phyloP scores from a whole-genome alignment of 2,113 vertebrate species.

The Phrynosoma platyrhinos region DNA sequence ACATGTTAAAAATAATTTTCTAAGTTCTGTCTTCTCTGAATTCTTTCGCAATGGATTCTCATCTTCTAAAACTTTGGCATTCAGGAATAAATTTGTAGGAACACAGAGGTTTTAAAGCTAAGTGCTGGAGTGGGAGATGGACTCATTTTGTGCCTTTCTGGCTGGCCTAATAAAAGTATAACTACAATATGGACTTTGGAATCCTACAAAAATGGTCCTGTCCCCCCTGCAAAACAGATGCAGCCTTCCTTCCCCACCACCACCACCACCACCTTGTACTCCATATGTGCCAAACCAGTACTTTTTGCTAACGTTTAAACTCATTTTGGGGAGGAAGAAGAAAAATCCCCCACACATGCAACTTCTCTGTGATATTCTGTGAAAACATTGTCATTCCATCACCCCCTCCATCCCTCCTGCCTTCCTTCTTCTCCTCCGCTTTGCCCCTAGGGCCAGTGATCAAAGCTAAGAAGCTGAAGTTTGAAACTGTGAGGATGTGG shows the following conservation, averaged over 20 bases:
- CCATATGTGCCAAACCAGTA: conserved; percentile 44
- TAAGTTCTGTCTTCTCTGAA: too few species aligned
- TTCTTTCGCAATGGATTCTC: neutral
- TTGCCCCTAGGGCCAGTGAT: neutral
- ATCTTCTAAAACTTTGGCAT: neutral
- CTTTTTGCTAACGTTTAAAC: conserved; percentile 43
- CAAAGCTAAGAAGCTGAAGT: conserved; percentile 52
- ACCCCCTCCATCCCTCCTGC: conserved; percentile 19
- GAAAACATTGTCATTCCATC: conserved; percentile 14
- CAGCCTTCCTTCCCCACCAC: neutral
- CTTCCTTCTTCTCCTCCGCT: neutral
- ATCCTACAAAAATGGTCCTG: too few species aligned
- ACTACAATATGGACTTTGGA: too few species aligned
- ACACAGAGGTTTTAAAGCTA: conserved; percentile 11
- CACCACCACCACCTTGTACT: neutral
- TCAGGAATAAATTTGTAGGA: neutral
- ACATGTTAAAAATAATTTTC: too few species aligned
- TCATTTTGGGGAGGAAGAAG: conserved; percentile 11
- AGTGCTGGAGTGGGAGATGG: neutral
- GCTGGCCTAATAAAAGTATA: too few species aligned
- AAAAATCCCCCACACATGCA: neutral
- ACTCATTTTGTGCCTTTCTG: neutral
- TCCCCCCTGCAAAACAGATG: conserved; percentile 15
- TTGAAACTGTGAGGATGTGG: neutral
- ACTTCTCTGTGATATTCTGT: conserved; percentile 57